phyloP scores from a whole-genome alignment of 2,113 vertebrate genomes.

The Marmota monax region DNA sequence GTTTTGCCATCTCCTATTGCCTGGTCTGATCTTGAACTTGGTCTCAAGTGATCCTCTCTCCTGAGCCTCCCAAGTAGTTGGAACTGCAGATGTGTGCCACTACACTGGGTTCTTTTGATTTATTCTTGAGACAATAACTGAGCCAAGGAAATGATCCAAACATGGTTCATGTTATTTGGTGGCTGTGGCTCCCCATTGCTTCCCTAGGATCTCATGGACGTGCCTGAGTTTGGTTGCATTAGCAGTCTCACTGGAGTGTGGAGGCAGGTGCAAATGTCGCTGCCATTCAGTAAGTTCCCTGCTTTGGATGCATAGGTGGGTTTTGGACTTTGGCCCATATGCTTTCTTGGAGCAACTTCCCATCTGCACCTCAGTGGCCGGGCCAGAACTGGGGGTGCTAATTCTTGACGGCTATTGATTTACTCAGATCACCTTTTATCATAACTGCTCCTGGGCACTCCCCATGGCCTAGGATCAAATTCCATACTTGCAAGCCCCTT shows the following conservation, averaged over 20 bases:
- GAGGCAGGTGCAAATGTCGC: neutral
- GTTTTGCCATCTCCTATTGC: neutral
- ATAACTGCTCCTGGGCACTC: rapidly evolving
- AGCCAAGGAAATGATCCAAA: neutral
- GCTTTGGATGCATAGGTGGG: neutral
- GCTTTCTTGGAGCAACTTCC: neutral
- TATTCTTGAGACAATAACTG: neutral
- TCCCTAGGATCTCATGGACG: neutral
- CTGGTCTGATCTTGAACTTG: neutral
- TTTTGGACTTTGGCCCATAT: neutral
- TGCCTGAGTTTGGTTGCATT: no score
- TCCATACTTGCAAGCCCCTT: neutral
- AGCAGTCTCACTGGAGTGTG: neutral
- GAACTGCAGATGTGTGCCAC: neutral
- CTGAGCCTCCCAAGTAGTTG: neutral
- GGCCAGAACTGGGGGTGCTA: neutral
- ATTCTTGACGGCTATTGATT: neutral
- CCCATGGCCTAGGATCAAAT: neutral
- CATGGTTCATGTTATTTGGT: no score
- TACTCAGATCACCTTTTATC: neutral
- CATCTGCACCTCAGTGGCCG: neutral
- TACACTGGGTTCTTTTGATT: neutral
- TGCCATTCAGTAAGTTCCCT: neutral
- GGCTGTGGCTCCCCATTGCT: neutral
- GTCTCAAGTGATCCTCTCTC: neutral